Conservation (phyloP, 2,113 vertebrate species). For the Sylvia atricapilla region DNA sequence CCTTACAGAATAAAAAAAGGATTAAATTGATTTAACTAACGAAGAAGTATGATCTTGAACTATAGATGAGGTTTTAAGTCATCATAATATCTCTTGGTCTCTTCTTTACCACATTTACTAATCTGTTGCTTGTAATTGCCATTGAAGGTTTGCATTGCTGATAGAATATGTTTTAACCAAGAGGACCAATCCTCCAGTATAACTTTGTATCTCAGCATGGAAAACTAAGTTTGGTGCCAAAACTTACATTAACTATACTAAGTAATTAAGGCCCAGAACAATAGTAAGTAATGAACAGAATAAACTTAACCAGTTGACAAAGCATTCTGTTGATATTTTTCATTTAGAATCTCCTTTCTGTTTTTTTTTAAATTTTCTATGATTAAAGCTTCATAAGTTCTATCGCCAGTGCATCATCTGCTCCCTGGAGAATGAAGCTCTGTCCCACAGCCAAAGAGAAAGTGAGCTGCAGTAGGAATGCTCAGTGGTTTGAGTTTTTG, state of each 20-base stretch:
- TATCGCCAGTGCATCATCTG: neutral
- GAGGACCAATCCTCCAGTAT: neutral
- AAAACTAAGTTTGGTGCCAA: neutral
- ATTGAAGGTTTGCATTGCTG: neutral
- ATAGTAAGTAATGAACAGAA: neutral
- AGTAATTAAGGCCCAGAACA: neutral
- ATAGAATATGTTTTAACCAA: neutral
- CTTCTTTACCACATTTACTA: neutral
- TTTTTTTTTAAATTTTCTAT: neutral
- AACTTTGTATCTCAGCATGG: neutral
- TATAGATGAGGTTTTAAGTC: neutral
- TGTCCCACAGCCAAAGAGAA: neutral
- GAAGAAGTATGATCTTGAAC: neutral
- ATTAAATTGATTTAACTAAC: neutral
- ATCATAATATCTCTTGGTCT: neutral
- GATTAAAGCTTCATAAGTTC: neutral
- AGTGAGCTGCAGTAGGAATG: neutral
- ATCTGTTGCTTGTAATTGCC: neutral
- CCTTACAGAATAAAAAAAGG: conserved; percentile 64
- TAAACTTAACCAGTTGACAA: neutral
- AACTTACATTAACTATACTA: neutral
- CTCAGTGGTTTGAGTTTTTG: neutral
- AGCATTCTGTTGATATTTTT: neutral
- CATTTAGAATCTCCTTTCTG: neutral
- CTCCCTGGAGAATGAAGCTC: neutral